A percentile compares a stretch with the other conserved stretches of the same genome.
Conservation (phyloP, 2,888 invertebrate species). For the Litoditis marina region DNA sequence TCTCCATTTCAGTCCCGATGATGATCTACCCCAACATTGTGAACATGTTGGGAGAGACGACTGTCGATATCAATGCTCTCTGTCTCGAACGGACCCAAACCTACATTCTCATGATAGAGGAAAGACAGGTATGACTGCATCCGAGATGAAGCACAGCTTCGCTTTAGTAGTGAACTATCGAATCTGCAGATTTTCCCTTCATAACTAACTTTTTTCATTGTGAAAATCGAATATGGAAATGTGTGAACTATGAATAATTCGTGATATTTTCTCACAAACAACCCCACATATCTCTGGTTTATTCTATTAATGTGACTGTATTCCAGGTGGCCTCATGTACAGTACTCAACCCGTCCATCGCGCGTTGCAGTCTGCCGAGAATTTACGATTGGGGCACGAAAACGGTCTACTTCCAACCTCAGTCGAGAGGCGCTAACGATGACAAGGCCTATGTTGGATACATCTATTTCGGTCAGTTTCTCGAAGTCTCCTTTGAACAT, state of each 20-base stretch:
- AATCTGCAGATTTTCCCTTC: no score
- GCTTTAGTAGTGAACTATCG: no score
- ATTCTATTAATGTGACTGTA: background rate
- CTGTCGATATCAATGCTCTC: slow-evolving; percentile 92
- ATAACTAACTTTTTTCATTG: no score
- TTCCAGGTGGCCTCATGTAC: slow-evolving; percentile 53
- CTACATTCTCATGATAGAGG: slow-evolving; percentile 59
- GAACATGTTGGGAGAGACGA: slow-evolving; percentile 92
- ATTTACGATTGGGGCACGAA: slow-evolving; percentile 61
- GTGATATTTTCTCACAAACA: no score
- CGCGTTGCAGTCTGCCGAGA: slow-evolving; percentile 56
- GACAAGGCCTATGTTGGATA: slow-evolving; percentile 61
- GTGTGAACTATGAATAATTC: no score
- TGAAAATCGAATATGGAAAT: no score
- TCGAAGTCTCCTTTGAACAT: background rate
- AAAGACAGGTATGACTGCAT: slow-evolving; percentile 57
- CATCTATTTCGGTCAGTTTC: slow-evolving; percentile 58
- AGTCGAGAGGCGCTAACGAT: slow-evolving; percentile 55
- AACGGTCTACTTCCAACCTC: slow-evolving; percentile 60
- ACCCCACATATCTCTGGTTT: no score
- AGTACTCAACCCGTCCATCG: slow-evolving; percentile 58
- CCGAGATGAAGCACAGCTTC: no score
- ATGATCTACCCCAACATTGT: slow-evolving; percentile 78
- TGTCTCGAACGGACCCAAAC: slow-evolving; percentile 73
- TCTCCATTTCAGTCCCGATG: slow-evolving; percentile 50